Evolutionary conservation across 2,888 invertebrate species (phyloP).

Genomic region (Nudaria mundana): DNA sequence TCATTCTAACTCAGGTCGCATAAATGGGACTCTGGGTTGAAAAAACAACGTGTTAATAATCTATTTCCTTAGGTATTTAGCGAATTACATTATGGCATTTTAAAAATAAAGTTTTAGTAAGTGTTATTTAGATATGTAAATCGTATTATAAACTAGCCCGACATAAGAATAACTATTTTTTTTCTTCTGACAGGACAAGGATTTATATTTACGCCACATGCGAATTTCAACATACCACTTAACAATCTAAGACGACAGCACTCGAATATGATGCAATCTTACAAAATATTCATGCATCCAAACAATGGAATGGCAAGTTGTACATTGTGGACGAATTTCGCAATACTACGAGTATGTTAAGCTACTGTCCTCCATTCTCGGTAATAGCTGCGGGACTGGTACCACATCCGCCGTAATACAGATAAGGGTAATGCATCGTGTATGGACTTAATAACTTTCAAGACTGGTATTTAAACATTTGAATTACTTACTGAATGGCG

Average conservation of each 20-base stretch:
- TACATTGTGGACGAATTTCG: conserved; percentile 51
- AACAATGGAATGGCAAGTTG: conserved; percentile 65
- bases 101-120: too few species aligned
- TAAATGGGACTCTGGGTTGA: too few species aligned
- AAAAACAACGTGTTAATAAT: too few species aligned
- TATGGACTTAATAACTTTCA: conserved; percentile 17
- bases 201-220: conserved; percentile 29
- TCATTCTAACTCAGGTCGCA: too few species aligned
- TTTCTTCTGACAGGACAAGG: too few species aligned
- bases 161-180: too few species aligned
- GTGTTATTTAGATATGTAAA: too few species aligned
- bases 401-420: conserved; percentile 40
- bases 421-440: conserved; percentile 28
- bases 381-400: conserved; percentile 31
- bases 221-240: conserved; percentile 24
- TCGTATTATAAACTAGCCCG: too few species aligned
- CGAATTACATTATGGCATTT: too few species aligned
- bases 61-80: too few species aligned
- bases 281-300: conserved; percentile 53
- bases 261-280: conserved; percentile 55
- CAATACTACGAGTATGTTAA: conserved; percentile 41
- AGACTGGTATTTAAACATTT: conserved; percentile 9
- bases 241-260: conserved; percentile 48
- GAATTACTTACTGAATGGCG: conserved; percentile 11
- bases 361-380: conserved; percentile 2